Conservation (phyloP, 1,140 invertebrate species). For the Magallana angulata region DNA sequence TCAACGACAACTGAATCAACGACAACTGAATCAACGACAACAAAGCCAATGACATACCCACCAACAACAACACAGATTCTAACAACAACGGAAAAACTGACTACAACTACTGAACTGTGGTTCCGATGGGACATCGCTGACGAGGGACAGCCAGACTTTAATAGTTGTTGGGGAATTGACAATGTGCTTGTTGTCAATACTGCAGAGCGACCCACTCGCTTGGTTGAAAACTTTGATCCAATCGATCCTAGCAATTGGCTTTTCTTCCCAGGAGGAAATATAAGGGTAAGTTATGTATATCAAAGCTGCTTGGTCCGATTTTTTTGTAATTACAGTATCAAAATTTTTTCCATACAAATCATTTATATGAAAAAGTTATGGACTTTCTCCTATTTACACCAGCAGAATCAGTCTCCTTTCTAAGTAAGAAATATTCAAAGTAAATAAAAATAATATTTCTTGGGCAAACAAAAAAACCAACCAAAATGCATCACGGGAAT, state of each 20-base stretch:
- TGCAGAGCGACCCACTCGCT: conserved; percentile 68
- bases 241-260: conserved; percentile 78
- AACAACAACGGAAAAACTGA: neutral
- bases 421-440: too few relatives aligned
- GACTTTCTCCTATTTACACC: too few relatives aligned
- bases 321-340: too few relatives aligned
- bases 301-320: too few relatives aligned
- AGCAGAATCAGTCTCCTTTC: too few relatives aligned
- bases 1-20: neutral
- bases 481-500: too few relatives aligned
- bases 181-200: conserved; percentile 78
- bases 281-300: conserved; percentile 63
- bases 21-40: neutral
- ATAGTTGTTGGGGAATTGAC: conserved; percentile 78
- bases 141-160: conserved; percentile 46
- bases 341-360: too few relatives aligned
- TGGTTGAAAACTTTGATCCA: conserved; percentile 79
- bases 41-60: neutral
- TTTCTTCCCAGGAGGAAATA: conserved; percentile 79
- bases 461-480: too few relatives aligned
- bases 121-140: conserved; percentile 18
- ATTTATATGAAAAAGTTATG: too few relatives aligned
- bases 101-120: neutral
- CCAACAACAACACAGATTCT: neutral
- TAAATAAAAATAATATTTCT: too few relatives aligned